phyloP scores from a whole-genome alignment of 2,888 invertebrate species.

The Eristalinus aeneus region DNA sequence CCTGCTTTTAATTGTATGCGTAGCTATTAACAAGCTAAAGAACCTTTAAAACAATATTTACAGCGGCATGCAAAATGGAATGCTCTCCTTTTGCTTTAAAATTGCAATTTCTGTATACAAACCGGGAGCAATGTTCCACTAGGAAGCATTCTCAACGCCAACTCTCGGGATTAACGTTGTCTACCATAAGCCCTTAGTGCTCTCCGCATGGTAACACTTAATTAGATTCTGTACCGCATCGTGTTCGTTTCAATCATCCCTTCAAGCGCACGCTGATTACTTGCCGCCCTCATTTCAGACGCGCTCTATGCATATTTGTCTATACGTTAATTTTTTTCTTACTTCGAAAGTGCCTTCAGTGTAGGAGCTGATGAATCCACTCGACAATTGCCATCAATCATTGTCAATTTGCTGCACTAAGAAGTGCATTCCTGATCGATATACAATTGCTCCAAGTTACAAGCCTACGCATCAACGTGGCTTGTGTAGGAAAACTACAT shows the following conservation, averaged over 20 bases:
- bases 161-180: not conserved
- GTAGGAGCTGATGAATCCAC: not conserved
- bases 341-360: not conserved
- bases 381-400: conserved; percentile 34
- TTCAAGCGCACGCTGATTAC: conserved; percentile 29
- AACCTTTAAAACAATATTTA: not conserved
- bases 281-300: not conserved
- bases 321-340: not conserved
- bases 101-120: not conserved
- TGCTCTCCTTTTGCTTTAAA: not conserved
- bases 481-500: not conserved
- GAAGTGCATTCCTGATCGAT: not conserved
- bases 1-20: not conserved
- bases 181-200: not conserved
- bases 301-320: not conserved
- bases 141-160: conserved; percentile 5
- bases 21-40: not conserved
- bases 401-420: conserved; percentile 34
- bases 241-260: conserved; percentile 13
- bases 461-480: not conserved
- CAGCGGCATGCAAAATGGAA: not conserved
- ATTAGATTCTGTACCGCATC: conserved; percentile 47
- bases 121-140: not conserved
- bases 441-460: not conserved
- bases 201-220: conserved; percentile 24